Conservation (phyloP, 2,888 invertebrate genomes). For the Agapostemon virescens region DNA sequence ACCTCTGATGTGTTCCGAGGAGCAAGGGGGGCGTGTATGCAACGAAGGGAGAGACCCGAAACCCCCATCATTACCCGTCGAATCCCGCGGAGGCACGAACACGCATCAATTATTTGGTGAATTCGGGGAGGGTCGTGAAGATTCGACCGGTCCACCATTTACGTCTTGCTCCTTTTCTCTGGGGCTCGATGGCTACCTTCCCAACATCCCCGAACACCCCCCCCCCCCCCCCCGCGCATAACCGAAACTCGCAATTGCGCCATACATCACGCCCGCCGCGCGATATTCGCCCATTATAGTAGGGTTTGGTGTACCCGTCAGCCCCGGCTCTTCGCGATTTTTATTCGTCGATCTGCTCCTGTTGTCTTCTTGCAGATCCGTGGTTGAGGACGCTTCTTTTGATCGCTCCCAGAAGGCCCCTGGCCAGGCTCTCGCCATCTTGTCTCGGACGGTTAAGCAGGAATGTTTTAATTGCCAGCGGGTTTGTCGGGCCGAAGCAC, state of each 20-base stretch:
- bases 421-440: conserved; percentile 14
- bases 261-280: conserved; percentile 64
- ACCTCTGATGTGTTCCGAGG: neutral
- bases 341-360: conserved; percentile 15
- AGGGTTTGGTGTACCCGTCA: conserved; percentile 44
- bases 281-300: conserved; percentile 65
- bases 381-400: conserved; percentile 5
- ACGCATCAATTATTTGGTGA: conserved; percentile 74
- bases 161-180: neutral
- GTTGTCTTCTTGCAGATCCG: neutral
- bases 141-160: conserved; percentile 19
- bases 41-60: conserved; percentile 43
- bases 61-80: conserved; percentile 70
- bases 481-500: neutral
- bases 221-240: conserved; percentile 12
- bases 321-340: conserved; percentile 20
- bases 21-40: conserved; percentile 34
- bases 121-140: conserved; percentile 59
- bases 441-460: conserved; percentile 39
- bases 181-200: neutral
- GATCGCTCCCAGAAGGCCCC: neutral
- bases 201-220: neutral
- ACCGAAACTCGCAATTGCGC: conserved; percentile 61
- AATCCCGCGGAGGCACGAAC: conserved; percentile 66
- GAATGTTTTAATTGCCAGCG: conserved; percentile 64